A percentile compares a stretch with the other conserved stretches of the same genome.
phyloP scores from a whole-genome alignment of 2,888 invertebrate species.

The Yponomeuta cagnagella region DNA sequence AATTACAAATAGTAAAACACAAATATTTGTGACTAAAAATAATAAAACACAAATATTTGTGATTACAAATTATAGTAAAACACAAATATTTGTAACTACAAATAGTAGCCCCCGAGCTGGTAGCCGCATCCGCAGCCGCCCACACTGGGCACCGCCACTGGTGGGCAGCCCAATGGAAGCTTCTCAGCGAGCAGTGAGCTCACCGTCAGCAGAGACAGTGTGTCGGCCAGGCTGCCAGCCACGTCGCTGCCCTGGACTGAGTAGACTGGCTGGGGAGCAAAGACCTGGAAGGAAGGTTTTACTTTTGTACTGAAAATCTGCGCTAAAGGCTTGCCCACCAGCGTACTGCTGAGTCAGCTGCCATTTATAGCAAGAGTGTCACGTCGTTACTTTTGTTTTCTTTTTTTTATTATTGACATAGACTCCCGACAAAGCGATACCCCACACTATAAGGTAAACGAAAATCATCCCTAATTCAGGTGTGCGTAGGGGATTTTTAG shows the following conservation, averaged over 20 bases:
- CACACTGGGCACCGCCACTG: conserved; percentile 25
- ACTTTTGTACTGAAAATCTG: too few species aligned
- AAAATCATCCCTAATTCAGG: too few species aligned
- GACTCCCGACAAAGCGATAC: too few species aligned
- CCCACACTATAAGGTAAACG: too few species aligned
- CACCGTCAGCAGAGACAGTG: conserved; percentile 54
- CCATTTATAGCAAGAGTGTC: too few species aligned
- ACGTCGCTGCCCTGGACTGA: conserved; percentile 34
- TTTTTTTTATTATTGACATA: too few species aligned
- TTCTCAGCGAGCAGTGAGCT: conserved; percentile 49
- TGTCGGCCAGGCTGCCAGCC: conserved; percentile 50
- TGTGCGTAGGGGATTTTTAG: too few species aligned
- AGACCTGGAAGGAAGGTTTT: conserved; percentile 4
- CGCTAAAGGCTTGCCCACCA: too few species aligned
- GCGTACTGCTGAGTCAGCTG: too few species aligned
- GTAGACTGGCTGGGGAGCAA: conserved; percentile 22
- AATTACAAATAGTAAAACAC: too few species aligned
- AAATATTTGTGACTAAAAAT: not conserved
- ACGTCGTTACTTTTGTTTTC: too few species aligned
- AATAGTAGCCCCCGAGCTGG: not conserved
- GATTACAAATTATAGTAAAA: too few species aligned
- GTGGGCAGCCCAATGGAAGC: conserved; percentile 36
- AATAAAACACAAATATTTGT: not conserved
- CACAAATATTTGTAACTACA: not conserved
- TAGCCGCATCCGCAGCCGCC: conserved; percentile 15